Evolutionary conservation across 2,888 invertebrate genomes (phyloP), one percentile per base, ranked within the genome.

Genomic region (Nemotelus nigrinus): DNA sequence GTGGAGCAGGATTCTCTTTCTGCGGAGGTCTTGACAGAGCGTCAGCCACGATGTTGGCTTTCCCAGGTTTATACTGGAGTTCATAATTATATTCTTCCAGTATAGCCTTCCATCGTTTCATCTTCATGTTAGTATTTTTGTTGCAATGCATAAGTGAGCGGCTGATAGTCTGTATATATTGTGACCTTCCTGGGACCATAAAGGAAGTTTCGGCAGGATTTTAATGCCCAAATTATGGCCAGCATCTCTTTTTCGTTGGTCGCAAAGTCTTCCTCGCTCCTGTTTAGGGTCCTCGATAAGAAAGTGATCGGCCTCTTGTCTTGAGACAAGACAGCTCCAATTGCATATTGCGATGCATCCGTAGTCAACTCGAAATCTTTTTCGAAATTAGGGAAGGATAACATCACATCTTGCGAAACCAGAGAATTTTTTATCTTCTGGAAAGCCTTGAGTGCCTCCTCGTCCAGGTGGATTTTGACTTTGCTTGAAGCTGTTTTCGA

Each of bases 191-290:
- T 25, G 10, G 71, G 55, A 86, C 84, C 84, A 77, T 86, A 85
- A 0, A 88, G 76, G 78, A 85, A 89, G 0, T 84, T 84, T 60
- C 85, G 76, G 79, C 86, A 88, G 76, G 85, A 86, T 10, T 82
- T 72, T 0, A 86, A 79, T 1, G 85, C 85, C 82, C 83, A 87
- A 2, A 87, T 81, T 1, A 85, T 82, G 1, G 82, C 85, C 0
- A 85, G 77, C 0, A 82, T 83, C 80, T 87, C 87, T 44, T 83
- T 81, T 79, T 87, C 85, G 0, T 83, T 84, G 0, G 84, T 83
- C 0, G 82, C 81, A 76, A 86, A 86, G 48, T 84, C 84, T 10
- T 63, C 77, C 77, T 87, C 84, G 2, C 83, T 81, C n/a, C 75
- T 77, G 39, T 79, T 76, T 10, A 78, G 76, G 8, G 76, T 80